Percentiles rank a stretch among this genome's conserved stretches.
Evolutionary conservation across 1,140 invertebrate species (phyloP).

Genomic region (Asobara japonica): DNA sequence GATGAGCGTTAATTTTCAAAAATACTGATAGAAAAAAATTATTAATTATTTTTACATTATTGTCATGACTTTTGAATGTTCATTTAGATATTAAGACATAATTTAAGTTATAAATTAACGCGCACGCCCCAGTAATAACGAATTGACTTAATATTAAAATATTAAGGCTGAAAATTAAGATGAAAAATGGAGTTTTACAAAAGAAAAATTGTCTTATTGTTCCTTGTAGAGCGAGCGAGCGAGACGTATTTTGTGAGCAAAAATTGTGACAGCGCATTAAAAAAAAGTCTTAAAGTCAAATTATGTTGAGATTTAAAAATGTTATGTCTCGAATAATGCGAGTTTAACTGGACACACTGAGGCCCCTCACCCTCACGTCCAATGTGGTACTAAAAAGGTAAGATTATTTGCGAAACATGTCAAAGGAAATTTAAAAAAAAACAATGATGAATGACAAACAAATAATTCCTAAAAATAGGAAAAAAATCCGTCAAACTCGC

Average conservation of each 20-base stretch:
- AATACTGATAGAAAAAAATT: too few relatives aligned
- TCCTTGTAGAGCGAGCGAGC: constrained; percentile 49
- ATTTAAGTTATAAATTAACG: too few relatives aligned
- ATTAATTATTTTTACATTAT: too few relatives aligned
- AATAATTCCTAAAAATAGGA: constrained; percentile 29
- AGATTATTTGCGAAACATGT: constrained; percentile 49
- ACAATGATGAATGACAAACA: background rate
- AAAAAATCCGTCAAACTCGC: constrained; percentile 45
- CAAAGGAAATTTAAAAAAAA: constrained; percentile 37
- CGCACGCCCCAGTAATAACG: background rate
- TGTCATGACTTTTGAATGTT: too few relatives aligned
- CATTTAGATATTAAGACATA: too few relatives aligned
- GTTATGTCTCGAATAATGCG: constrained; percentile 39
- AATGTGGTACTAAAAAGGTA: constrained; percentile 60
- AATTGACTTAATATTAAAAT: background rate
- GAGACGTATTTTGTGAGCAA: constrained; percentile 22
- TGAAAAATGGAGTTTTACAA: constrained; percentile 18
- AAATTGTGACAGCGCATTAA: constrained; percentile 24
- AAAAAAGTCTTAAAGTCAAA: background rate
- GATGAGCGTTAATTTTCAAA: too few relatives aligned
- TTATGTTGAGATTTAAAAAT: constrained; percentile 12
- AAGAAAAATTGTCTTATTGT: constrained; percentile 45
- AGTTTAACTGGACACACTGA: constrained; percentile 51
- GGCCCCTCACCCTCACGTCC: constrained; percentile 46
- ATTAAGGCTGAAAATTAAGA: background rate